Evolutionary conservation across 2,113 vertebrate species (phyloP), one percentile per base, ranked within the genome.

Genomic region (Kryptolebias marmoratus): DNA sequence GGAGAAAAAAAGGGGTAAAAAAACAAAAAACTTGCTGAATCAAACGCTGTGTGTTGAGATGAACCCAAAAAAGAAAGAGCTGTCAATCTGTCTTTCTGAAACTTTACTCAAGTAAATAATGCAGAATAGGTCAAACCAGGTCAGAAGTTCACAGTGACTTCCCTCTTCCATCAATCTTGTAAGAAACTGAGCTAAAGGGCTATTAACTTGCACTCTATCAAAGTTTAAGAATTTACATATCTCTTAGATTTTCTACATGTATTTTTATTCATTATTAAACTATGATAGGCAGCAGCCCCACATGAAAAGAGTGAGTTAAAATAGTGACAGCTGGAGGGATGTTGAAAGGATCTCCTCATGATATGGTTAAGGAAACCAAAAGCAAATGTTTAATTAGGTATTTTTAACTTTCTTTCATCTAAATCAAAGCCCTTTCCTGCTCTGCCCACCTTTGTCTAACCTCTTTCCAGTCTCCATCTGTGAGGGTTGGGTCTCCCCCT

Each of bases 401-500:
- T 49, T 64, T 80, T 64, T 44, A 32, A 52, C 1, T 8, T 56
- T 66, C 7, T 56, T 61, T 70, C 31, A 54, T 12, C 7, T 71
- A 45, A 60, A 67, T 27, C 18, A 59, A 62, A 48, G 9, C 18
- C 42, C 10, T 62, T 32, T 39, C 14, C 47, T 22, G 27, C 32
- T 53, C 74, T 48, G 15, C 58, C 71, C 49, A 68, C 64, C 61
- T 77, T 57, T 67, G 52, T 57, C 44, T 59, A 49, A 72, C 75
- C 73, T 64, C 45, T 71, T 59, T 68, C 64, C 57, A 1, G 18
- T 59, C 27, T 65, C 83, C 79, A 66, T 79, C 71, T 80, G 87
- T 1, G 22, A 71, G 50, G 58, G 48, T 44, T 1, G 11, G 71
- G 49, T 81, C 70, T 73, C 69, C 74, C 79, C 47, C 55, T 53